phyloP scores from a whole-genome alignment of 2,113 vertebrate species.

The Rattus rattus region DNA sequence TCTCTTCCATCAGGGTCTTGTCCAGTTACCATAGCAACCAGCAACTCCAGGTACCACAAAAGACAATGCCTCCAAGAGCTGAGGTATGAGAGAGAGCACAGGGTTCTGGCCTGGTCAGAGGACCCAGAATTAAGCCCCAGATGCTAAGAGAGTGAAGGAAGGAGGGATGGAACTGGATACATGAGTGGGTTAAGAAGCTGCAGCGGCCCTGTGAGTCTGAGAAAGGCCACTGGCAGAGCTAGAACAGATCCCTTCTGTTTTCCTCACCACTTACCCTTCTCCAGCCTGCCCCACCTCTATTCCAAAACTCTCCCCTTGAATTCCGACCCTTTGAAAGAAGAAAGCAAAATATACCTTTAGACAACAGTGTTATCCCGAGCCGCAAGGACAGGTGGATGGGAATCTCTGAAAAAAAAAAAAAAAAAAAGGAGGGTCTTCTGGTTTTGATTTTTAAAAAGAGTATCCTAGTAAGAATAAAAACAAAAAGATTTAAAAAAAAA shows the following conservation, averaged over 20 bases:
- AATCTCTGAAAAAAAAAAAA: conserved; percentile 79
- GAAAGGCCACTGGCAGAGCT: background rate
- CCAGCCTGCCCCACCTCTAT: conserved; percentile 41
- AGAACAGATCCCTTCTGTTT: background rate
- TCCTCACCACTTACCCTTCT: background rate
- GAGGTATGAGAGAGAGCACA: conserved; percentile 35
- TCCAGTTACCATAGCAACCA: conserved; percentile 70
- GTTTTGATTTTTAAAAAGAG: conserved; percentile 82
- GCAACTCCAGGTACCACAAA: conserved; percentile 59
- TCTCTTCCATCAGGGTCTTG: conserved; percentile 52
- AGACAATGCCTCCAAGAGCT: conserved; percentile 41
- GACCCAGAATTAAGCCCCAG: conserved; percentile 50
- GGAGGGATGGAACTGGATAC: background rate
- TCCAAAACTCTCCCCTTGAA: conserved; percentile 91
- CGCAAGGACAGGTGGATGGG: conserved; percentile 90
- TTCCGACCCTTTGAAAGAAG: conserved; percentile 86
- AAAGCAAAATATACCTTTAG: conserved; percentile 89
- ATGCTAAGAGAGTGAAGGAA: background rate
- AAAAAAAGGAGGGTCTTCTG: conserved; percentile 84
- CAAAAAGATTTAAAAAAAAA: conserved; percentile 65
- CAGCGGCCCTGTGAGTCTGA: conserved; percentile 14
- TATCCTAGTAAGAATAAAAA: conserved; percentile 77
- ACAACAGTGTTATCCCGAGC: conserved; percentile 95
- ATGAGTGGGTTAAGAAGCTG: background rate
- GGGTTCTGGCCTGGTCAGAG: conserved; percentile 14